Conservation (phyloP, 1,140 invertebrate genomes). For the Lordiphosa clarofinis region DNA sequence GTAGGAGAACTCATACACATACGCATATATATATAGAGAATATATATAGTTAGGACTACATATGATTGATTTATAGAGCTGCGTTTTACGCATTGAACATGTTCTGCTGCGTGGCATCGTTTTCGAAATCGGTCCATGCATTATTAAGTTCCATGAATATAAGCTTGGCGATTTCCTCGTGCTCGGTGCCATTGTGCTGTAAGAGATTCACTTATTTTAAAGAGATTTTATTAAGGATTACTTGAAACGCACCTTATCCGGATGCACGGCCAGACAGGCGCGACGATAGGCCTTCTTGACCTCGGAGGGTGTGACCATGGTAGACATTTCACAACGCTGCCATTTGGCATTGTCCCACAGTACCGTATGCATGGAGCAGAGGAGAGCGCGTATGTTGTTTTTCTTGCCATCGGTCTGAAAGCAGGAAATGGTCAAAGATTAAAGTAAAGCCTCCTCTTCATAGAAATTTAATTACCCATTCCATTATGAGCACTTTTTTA, state of each 20-base stretch:
- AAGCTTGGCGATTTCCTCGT: slow-evolving; percentile 95
- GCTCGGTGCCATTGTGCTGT: slow-evolving; percentile 92
- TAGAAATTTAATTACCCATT: too few relatives aligned
- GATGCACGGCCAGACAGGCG: slow-evolving; percentile 97
- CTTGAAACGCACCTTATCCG: slow-evolving; percentile 91
- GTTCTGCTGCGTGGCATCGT: slow-evolving; percentile 91
- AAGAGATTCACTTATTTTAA: not conserved
- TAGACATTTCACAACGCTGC: slow-evolving; percentile 95
- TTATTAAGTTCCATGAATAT: slow-evolving; percentile 99
- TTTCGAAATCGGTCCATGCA: slow-evolving; percentile 98
- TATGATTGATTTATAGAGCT: slow-evolving; percentile 23
- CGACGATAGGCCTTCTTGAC: slow-evolving; percentile 98
- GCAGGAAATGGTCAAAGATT: not conserved
- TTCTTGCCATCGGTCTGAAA: slow-evolving; percentile 95
- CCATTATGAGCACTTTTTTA: slow-evolving; percentile 90
- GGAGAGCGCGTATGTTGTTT: slow-evolving; percentile 95
- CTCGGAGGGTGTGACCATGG: slow-evolving; percentile 92
- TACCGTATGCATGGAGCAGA: slow-evolving; percentile 96
- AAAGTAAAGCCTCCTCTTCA: too few relatives aligned
- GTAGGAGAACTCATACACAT: slow-evolving; percentile 14
- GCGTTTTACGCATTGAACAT: slow-evolving; percentile 82
- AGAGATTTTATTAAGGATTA: not conserved
- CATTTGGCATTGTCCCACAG: slow-evolving; percentile 97
- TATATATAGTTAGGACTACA: slow-evolving; percentile 19
- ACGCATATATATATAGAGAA: slow-evolving; percentile 25